These are phyloP conservation scores for Semnornis frantzii DNA, from an alignment of 2,113 vertebrate species.

Conservation along the genomic window DNA sequence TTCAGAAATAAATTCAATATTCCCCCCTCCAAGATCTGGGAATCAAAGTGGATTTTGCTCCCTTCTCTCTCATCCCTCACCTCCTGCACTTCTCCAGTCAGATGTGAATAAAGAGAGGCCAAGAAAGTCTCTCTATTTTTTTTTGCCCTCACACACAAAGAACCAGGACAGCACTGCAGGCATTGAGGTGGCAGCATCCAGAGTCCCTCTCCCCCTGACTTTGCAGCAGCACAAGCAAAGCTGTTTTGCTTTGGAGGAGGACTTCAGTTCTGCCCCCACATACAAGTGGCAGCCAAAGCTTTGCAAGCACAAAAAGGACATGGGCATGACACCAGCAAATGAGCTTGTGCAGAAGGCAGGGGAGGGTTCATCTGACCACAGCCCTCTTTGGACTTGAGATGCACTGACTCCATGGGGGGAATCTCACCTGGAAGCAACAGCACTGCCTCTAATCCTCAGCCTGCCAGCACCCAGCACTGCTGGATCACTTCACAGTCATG, in stretches of 20 bases:
- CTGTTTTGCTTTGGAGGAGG: background rate
- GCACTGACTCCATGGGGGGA: background rate
- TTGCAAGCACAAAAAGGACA: background rate
- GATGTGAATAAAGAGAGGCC: background rate
- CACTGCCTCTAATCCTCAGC: background rate
- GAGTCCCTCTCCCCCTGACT: background rate
- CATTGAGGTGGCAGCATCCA: fast-evolving
- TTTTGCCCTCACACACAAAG: background rate
- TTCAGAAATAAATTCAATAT: fast-evolving
- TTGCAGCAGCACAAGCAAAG: background rate
- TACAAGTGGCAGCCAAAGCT: background rate
- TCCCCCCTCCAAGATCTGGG: background rate
- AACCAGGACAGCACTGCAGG: background rate
- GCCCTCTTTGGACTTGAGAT: background rate
- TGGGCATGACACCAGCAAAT: fast-evolving
- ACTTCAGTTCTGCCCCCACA: background rate
- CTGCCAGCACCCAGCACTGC: background rate
- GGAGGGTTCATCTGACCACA: background rate
- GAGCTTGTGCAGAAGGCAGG: background rate
- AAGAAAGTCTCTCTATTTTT: background rate
- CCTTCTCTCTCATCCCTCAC: background rate
- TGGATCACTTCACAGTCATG: background rate
- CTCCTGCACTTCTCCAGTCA: background rate
- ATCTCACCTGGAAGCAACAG: background rate
- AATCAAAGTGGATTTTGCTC: background rate